Conservation (phyloP, 2,888 invertebrate genomes). For the Cosmopolites sordidus region DNA sequence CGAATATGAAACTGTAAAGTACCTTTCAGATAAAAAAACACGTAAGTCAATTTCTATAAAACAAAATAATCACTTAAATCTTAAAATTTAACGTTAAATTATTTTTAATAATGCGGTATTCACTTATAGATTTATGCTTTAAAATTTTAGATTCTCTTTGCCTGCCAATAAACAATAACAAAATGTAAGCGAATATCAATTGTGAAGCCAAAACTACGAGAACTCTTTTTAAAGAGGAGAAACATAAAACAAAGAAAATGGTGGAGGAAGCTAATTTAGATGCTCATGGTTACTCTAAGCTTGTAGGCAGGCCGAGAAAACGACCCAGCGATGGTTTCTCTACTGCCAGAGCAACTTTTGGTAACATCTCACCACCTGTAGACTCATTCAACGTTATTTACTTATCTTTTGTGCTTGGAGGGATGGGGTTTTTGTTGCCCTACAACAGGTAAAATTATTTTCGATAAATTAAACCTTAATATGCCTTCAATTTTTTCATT, state of each 20-base stretch:
- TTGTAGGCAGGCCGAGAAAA: slow-evolving; percentile 36
- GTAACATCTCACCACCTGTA: slow-evolving; percentile 63
- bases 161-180: neutral
- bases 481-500: too few relatives aligned
- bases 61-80: too few relatives aligned
- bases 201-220: too few relatives aligned
- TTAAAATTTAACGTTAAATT: too few relatives aligned
- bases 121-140: too few relatives aligned
- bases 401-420: slow-evolving; percentile 73
- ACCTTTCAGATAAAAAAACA: too few relatives aligned
- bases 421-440: slow-evolving; percentile 84
- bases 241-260: slow-evolving; percentile 25
- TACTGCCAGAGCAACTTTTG: slow-evolving; percentile 40
- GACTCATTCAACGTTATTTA: slow-evolving; percentile 71
- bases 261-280: slow-evolving; percentile 38
- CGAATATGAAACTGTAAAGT: neutral
- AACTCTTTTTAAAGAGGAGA: too few relatives aligned
- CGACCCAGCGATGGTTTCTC: slow-evolving; percentile 30
- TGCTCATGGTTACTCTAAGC: slow-evolving; percentile 43
- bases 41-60: too few relatives aligned
- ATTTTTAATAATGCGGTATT: too few relatives aligned
- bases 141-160: too few relatives aligned
- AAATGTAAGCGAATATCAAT: slow-evolving; percentile 3
- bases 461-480: too few relatives aligned
- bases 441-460: slow-evolving; percentile 82